Percentiles rank a stretch among this genome's conserved stretches.
Evolutionary conservation across 1,140 invertebrate species (phyloP).

Genomic region (Sitobion miscanthi): DNA sequence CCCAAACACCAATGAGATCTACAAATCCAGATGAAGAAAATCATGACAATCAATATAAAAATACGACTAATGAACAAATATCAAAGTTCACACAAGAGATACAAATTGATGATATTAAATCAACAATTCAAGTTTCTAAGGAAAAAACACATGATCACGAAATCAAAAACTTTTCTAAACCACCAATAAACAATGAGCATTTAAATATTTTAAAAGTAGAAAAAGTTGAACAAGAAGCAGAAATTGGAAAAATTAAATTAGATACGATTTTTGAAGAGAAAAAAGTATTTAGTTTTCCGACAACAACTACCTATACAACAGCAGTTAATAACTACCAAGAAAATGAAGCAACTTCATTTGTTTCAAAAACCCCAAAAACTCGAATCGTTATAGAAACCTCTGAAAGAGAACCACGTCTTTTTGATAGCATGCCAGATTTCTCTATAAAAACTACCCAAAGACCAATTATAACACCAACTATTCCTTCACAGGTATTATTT

Average conservation of each 20-base stretch:
- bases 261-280: slow-evolving; percentile 33
- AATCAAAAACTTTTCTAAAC: not conserved
- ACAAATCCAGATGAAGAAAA: slow-evolving; percentile 9
- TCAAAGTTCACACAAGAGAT: not conserved
- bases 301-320: slow-evolving; percentile 42
- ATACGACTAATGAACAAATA: not conserved
- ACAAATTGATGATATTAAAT: not conserved
- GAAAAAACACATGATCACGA: not conserved
- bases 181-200: not conserved
- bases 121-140: not conserved
- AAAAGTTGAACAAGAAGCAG: not conserved
- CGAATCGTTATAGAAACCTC: slow-evolving; percentile 41
- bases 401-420: slow-evolving; percentile 59
- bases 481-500: slow-evolving; percentile 51
- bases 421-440: slow-evolving; percentile 60
- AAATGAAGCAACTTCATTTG: slow-evolving; percentile 14
- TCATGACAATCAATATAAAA: not conserved
- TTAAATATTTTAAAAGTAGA: not conserved
- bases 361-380: slow-evolving; percentile 34
- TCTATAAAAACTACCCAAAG: slow-evolving; percentile 33
- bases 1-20: not conserved
- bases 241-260: slow-evolving; percentile 41
- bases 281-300: slow-evolving; percentile 43
- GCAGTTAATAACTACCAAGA: not conserved
- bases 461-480: slow-evolving; percentile 31